Base-by-base conservation (phyloP, 2,888 invertebrate species). In the Nomada goodeniana region DNA sequence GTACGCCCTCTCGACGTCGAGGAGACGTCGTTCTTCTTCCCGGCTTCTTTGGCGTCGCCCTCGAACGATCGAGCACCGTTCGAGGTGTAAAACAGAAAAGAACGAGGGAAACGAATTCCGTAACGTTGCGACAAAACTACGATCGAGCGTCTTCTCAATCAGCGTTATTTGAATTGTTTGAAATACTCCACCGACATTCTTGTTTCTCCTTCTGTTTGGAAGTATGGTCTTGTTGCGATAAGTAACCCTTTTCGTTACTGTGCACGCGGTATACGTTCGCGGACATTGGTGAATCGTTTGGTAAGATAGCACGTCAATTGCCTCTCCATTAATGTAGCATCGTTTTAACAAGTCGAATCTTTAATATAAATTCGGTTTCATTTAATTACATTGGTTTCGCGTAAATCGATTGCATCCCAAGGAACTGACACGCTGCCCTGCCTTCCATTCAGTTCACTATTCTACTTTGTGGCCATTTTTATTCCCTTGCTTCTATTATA, bases 71-170 rank as follows among this genome's bases (percentile, higher is more conserved):
- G 4, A 67, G 20, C n/a, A n/a, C n/a, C 5, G 53, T n/a, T 53
- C 53, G 53, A n/a, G n/a, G n/a, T 10, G n/a, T n/a, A 7, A 7
- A 36, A 36, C 36, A 36, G 36, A 36, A 7, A 36, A 36, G 5
- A 36, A 36, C 36, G 5, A 36, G 5, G 13, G n/a, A 52, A 20
- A 52, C 47, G 52, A 76, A 55, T 61, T 75, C 36, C 4, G 3
- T 2, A 20, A 71, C 3, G n/a, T 64, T 18, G 52, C 60, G 36
- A 68, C 63, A 60, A 72, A 85, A 87, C 74, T 63, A 50, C 78
- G 53, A 82, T 84, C 86, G 74, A 80, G 85, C 65, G 29, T 9
- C 50, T 52, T 10, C 60, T 63, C 85, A 86, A 86, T 86, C 80
- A 69, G 63, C 76, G 79, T 76, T 59, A 73, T 85, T 87, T 76